Base-by-base conservation (phyloP, 2,888 invertebrate genomes). In the Seira ritae region DNA sequence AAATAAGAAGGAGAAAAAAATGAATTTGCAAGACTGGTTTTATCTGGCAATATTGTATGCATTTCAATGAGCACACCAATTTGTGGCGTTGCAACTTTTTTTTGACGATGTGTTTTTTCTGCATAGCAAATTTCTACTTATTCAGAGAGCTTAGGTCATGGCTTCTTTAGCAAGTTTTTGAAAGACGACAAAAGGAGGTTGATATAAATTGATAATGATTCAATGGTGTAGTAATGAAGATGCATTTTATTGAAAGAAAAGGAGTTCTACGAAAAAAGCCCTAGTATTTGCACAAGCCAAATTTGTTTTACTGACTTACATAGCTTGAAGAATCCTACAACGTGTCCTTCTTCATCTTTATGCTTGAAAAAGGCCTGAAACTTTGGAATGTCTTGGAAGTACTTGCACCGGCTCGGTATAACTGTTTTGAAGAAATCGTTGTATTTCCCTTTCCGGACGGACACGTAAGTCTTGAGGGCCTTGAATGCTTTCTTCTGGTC, bases 401-500 rank as follows among this genome's bases (percentile, higher is more conserved):
- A 81, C 37, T 76, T 66, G 62, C 46, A 65, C 17, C 67, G 23
- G 20, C 75, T 76, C n/a, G 81, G 81, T 42, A 81, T n/a, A 60
- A 81, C 75, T 24, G 70, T 75, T 50, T 66, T 65, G 71, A 81
- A 81, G 31, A 81, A 81, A 4, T 81, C 81, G 50, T 81, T 75
- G 55, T 81, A 81, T 71, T 81, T 81, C 12, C 81, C 75, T 37
- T 76, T 81, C 50, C 81, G 22, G 12, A 81, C 71, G 1, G 65
- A 55, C 0, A 81, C 76, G 46, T 81, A 81, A n/a, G 15, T 23
- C 31, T 81, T 69, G 31, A 81, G 75, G 60, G 81, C 66, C 22
- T 76, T 81, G 12, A 71, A 66, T 17, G 81, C 81, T 60, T 81
- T 81, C 68, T 81, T 76, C 67, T 81, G 75, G 20, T 81, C 81